A percentile compares a stretch with the other conserved stretches of the same genome.
Conservation (phyloP, 2,113 vertebrate species). For the Heterotilapia buettikoferi region DNA sequence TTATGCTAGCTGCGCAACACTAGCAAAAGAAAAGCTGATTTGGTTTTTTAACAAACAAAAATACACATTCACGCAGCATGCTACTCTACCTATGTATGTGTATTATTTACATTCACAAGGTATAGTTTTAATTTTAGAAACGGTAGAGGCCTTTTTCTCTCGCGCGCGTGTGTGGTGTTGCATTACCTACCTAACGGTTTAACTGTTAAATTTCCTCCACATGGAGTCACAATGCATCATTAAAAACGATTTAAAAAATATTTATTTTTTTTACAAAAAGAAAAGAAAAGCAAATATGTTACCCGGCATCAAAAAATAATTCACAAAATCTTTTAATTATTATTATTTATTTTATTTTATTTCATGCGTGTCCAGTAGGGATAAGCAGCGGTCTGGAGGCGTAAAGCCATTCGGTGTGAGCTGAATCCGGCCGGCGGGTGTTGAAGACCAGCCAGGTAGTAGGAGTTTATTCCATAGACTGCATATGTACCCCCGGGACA, state of each 20-base stretch:
- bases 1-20: not conserved
- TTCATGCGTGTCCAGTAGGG: constrained; percentile 14
- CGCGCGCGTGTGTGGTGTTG: fast-evolving
- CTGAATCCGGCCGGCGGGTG: constrained; percentile 19
- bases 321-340: not conserved
- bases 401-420: constrained; percentile 23
- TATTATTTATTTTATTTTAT: not conserved
- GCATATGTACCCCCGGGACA: not conserved
- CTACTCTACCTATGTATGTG: not conserved
- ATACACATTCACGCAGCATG: not conserved
- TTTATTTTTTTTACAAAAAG: not conserved
- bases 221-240: not conserved
- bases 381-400: constrained; percentile 8
- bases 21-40: not conserved
- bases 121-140: not conserved
- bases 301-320: not conserved
- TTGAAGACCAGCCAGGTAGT: not conserved
- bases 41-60: not conserved
- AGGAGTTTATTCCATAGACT: not conserved
- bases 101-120: not conserved
- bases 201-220: fast-evolving
- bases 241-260: not conserved
- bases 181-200: not conserved
- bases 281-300: fast-evolving
- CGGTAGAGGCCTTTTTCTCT: fast-evolving